Conservation (phyloP, 2,113 vertebrate species). For the Tyto alba region DNA sequence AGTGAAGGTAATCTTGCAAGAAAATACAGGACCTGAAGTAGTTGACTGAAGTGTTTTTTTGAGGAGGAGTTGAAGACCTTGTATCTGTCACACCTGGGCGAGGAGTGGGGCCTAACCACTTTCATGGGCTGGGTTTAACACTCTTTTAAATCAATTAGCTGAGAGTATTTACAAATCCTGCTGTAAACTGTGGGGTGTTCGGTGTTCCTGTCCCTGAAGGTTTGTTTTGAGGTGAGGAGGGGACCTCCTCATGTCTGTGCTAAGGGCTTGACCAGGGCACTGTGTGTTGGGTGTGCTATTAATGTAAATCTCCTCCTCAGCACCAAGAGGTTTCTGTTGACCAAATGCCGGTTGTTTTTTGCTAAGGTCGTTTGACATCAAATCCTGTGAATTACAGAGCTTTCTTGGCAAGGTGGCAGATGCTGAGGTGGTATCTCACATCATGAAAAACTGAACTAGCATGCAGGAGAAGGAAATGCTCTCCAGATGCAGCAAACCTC, state of each 20-base stretch:
- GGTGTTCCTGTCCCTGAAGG: neutral
- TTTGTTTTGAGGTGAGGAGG: neutral
- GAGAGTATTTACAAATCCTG: neutral
- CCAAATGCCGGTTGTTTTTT: neutral
- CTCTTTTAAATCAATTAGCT: neutral
- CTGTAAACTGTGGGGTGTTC: neutral
- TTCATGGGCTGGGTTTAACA: neutral
- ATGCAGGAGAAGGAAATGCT: neutral
- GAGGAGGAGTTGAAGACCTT: neutral
- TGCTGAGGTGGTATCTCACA: neutral
- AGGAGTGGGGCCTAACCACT: neutral
- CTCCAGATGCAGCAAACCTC: neutral
- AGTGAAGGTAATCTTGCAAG: neutral
- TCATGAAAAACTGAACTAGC: neutral
- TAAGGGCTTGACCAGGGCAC: neutral
- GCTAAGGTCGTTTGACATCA: neutral
- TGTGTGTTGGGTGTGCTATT: accelerated
- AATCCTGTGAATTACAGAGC: neutral
- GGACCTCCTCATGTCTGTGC: neutral
- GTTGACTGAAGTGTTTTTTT: neutral
- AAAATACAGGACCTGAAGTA: neutral
- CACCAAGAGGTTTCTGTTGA: neutral
- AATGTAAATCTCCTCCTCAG: neutral
- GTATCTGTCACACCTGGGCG: neutral
- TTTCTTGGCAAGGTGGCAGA: neutral